Evolutionary conservation across 2,797 vertebrate genomes (phyloP), one percentile per base, ranked within the genome.

Genomic region (Centroberyx gerrardi): DNA sequence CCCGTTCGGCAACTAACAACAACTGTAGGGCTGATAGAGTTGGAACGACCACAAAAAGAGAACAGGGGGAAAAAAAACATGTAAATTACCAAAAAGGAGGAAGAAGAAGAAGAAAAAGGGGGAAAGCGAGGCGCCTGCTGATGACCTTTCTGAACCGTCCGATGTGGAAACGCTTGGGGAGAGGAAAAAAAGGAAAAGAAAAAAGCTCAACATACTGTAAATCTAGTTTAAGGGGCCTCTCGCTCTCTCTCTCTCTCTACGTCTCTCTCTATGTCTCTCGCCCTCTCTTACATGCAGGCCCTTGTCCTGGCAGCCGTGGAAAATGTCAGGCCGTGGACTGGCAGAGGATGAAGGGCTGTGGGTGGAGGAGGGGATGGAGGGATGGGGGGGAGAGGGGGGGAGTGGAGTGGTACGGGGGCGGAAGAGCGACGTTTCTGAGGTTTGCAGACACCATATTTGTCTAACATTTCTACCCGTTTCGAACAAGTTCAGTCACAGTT

Each of bases 401-500:
- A 13, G 60, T 14, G 29, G 42, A 17, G 56, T 27, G 59, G 64
- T 42, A 58, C 65, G 48, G 67, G 80, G 77, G 77, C 56, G 67
- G 90, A 89, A 90, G 85, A 87, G 74, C 80, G 54, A 67, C 75
- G 55, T 90, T 92, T 90, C 78, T 85, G 83, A 88, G 70, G 81
- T 92, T 92, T 87, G 72, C 72, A 85, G 78, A 80, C 86, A 69
- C 78, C 73, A 48, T 88, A 88, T 93, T 94, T 91, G 82, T 90
- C 86, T 85, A 87, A 87, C 84, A 87, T 91, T 89, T 88, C 81
- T 89, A 80, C 68, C 80, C 87, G 78, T 89, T 92, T 87, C 72
- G 44, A 85, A 90, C 83, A 88, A 89, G 93, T 91, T 94, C 92
- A 94, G 87, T 81, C 87, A 66, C 75, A 90, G 93, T 93, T 93